Evolutionary conservation across 2,888 invertebrate genomes (phyloP).

Genomic region (Drosophila picticornis): DNA sequence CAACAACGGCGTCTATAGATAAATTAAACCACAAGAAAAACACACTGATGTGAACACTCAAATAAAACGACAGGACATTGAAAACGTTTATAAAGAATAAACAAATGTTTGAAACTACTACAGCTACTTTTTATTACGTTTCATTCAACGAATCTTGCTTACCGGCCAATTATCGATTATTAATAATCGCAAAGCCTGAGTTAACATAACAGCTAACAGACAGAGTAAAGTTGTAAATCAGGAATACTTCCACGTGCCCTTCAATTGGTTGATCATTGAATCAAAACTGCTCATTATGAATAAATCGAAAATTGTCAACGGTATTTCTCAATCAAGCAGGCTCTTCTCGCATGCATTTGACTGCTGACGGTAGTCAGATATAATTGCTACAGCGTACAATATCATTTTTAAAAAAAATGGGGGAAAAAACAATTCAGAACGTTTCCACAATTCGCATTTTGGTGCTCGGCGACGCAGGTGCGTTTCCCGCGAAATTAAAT

Average conservation of each 20-base stretch:
- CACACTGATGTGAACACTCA: conserved; percentile 65
- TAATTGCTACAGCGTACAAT: background rate
- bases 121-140: conserved; percentile 36
- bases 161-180: background rate
- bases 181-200: background rate
- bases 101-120: conserved; percentile 83
- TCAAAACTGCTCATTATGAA: background rate
- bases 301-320: background rate
- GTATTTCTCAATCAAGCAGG: conserved; percentile 20
- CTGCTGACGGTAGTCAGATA: background rate
- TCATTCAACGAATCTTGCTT: conserved; percentile 16
- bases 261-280: background rate
- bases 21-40: conserved; percentile 56
- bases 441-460: conserved; percentile 62
- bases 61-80: conserved; percentile 73
- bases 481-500: background rate
- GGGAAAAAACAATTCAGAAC: conserved; percentile 24
- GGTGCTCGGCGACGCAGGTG: conserved; percentile 62
- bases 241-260: too few species aligned
- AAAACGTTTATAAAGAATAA: conserved; percentile 84
- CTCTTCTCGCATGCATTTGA: conserved; percentile 14
- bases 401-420: conserved; percentile 27
- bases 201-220: background rate
- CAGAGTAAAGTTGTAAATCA: background rate
- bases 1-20: conserved; percentile 79